Evolutionary conservation across 2,888 invertebrate species (phyloP), one percentile per base, ranked within the genome.

Genomic region (Coleophora flavipennella): DNA sequence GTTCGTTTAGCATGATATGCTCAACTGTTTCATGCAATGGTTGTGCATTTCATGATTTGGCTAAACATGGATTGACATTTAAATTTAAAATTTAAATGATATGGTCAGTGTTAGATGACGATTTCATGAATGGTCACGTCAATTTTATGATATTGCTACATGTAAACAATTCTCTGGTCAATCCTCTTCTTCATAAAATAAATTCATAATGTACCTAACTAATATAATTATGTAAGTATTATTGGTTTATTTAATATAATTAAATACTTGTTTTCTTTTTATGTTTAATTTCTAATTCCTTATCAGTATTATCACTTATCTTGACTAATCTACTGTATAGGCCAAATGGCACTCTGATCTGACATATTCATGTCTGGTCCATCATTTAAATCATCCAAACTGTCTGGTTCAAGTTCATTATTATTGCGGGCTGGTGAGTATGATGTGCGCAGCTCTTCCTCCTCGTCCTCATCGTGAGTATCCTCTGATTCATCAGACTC

Each of bases 401-500:
- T 75, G 45, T 79, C 78, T 0, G 73, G 76, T 50, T 78, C 80
- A 2, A 74, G 40, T 34, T 81, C 84, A 55, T 79, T 81, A 40
- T 80, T 80, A 46, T 79, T 80, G 29, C 77, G 63, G 0, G 74
- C 55, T 4, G 83, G 78, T 1, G 85, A 76, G 46, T 83, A 81
- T 28, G 74, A 65, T 10, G 75, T 70, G 0, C 72, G 70, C 2
- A 81, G 68, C 42, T 87, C 87, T 42, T 87, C 87, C 44, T 87
- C 87, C 38, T 87, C 87, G 47, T 87, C 87, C 54, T 86, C 86
- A 64, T 87, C 87, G 51, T 87, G 87, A 32, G 86, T 84, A 44
- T 87, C 87, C 49, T 86, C 87, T 6, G 87, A 79, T 48, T 87
- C 87, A 52, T 87, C 87, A 35, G 87, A 85, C 57, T 87, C 86